Conservation (phyloP, 2,797 vertebrate species). For the Basileuterus tristriatus region DNA sequence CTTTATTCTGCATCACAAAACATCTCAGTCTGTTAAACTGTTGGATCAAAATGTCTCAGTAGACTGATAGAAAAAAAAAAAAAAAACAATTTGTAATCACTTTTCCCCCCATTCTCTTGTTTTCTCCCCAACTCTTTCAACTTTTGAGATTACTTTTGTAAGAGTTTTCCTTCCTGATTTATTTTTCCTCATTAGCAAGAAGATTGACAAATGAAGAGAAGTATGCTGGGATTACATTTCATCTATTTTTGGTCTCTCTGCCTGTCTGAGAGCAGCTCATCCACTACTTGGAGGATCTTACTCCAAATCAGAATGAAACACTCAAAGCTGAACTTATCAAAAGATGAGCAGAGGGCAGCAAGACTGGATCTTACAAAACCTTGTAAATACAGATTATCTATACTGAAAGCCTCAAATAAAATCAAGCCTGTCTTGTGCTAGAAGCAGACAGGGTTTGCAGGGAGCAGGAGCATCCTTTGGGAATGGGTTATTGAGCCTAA, state of each 20-base stretch:
- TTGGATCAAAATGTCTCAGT: background rate
- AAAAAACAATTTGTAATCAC: rapidly evolving
- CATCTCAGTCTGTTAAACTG: background rate
- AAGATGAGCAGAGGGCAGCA: background rate
- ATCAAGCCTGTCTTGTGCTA: background rate
- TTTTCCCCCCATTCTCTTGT: background rate
- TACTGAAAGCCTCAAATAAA: background rate
- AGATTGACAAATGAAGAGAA: background rate
- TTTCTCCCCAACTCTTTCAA: background rate
- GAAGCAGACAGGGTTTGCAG: background rate
- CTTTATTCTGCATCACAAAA: background rate
- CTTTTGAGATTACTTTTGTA: background rate
- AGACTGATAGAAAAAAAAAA: background rate
- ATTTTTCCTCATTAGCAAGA: background rate
- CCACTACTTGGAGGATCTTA: background rate
- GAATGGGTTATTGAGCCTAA: background rate
- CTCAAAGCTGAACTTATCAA: background rate
- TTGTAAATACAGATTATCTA: background rate
- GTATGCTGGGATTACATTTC: background rate
- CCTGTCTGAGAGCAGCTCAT: background rate
- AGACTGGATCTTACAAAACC: background rate
- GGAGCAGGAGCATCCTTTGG: background rate
- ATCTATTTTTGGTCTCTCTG: background rate
- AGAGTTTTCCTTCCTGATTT: background rate
- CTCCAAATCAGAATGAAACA: background rate